A percentile compares a stretch with the other conserved stretches of the same genome.
These are phyloP conservation scores for Plebejus melissa DNA, from an alignment of 2,888 invertebrate genomes.

Conservation along the genomic window DNA sequence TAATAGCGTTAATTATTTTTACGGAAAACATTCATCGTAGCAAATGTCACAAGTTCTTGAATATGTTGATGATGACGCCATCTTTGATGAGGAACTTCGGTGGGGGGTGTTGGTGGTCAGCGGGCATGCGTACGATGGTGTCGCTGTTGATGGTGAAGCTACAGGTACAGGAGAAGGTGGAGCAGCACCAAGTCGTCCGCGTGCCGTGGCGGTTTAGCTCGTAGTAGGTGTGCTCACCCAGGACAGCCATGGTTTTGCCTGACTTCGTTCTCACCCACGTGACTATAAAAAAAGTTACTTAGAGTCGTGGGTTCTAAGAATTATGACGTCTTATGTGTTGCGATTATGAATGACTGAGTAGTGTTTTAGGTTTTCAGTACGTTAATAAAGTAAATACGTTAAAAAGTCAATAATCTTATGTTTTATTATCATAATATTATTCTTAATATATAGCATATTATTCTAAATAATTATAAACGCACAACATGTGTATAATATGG, in stretches of 20 bases:
- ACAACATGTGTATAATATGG: no score
- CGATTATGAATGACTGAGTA: neutral
- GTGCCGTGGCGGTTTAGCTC: constrained; percentile 15
- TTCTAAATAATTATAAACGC: no score
- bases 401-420: no score
- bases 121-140: constrained; percentile 18
- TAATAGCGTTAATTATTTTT: no score
- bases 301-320: neutral
- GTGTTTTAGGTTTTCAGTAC: no score
- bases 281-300: neutral
- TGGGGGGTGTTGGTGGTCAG: constrained; percentile 30
- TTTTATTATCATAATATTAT: no score
- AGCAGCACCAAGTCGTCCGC: constrained; percentile 10
- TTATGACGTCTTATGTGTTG: neutral
- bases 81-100: constrained; percentile 29
- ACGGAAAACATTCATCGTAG: neutral
- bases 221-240: constrained; percentile 17
- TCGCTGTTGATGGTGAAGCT: constrained; percentile 32
- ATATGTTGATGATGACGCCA: constrained; percentile 31
- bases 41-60: constrained; percentile 15
- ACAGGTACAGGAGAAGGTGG: constrained; percentile 41
- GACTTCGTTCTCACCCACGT: neutral
- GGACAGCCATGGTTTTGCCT: neutral
- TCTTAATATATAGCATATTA: no score
- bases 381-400: no score